Evolutionary conservation across 2,797 vertebrate species (phyloP).

Genomic region (Gymnothorax reevesii): DNA sequence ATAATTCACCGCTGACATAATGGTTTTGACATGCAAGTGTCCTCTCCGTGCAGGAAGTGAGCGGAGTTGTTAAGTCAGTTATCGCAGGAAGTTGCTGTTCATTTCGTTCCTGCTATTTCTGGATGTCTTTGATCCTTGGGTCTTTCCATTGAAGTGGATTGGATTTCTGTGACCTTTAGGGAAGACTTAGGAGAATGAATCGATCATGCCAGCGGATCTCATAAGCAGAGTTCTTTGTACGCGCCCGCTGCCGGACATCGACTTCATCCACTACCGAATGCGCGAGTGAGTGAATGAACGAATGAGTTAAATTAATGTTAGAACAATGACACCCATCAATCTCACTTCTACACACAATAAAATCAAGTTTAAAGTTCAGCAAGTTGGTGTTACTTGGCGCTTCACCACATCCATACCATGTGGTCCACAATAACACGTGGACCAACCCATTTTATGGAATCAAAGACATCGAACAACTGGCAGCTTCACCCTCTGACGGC

Average conservation of each 20-base stretch:
- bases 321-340: too few species aligned
- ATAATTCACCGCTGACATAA: neutral
- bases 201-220: conserved; percentile 1
- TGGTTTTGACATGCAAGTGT: neutral
- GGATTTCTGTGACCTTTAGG: conserved; percentile 15
- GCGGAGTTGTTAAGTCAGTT: neutral
- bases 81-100: neutral
- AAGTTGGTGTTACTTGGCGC: too few species aligned
- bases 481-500: too few species aligned
- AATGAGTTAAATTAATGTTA: neutral
- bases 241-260: neutral
- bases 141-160: neutral
- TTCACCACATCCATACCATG: too few species aligned
- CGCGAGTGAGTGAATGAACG: neutral
- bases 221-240: neutral
- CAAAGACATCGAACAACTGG: too few species aligned
- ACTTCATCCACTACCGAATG: neutral
- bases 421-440: too few species aligned
- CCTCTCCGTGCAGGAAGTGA: neutral
- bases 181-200: conserved; percentile 10
- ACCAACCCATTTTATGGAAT: too few species aligned
- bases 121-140: neutral
- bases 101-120: neutral
- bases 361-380: too few species aligned
- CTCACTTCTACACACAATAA: too few species aligned